Evolutionary conservation across 2,797 vertebrate species (phyloP).

Genomic region (Aselliscus stoliczkanus): DNA sequence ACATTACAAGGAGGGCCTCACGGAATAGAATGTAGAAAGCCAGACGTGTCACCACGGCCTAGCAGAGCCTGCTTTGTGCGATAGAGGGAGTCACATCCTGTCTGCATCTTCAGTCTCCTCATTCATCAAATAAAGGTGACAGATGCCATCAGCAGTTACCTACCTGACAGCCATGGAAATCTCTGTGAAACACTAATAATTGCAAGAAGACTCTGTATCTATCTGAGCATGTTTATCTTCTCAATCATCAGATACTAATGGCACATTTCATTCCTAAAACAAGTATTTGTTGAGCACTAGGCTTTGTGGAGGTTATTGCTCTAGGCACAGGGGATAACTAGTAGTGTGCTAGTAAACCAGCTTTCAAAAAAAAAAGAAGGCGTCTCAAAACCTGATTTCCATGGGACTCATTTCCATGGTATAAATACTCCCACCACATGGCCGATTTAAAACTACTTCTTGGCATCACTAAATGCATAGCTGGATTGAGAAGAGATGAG

Average conservation of each 20-base stretch:
- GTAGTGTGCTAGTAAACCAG: background rate
- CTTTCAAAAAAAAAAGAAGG: background rate
- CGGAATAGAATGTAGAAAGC: background rate
- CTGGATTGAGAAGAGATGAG: background rate
- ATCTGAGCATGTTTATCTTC: background rate
- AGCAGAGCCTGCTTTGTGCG: background rate
- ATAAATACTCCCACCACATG: background rate
- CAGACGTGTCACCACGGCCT: background rate
- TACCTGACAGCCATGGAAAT: background rate
- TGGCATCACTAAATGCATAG: background rate
- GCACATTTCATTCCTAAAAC: background rate
- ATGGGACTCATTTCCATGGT: background rate
- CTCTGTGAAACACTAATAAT: background rate
- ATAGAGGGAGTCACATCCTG: background rate
- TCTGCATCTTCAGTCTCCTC: background rate
- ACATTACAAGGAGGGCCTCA: background rate
- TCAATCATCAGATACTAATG: background rate
- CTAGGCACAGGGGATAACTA: background rate
- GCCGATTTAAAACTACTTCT: background rate
- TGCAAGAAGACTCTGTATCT: background rate
- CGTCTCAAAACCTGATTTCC: background rate
- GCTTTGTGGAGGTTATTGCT: background rate
- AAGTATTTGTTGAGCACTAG: background rate
- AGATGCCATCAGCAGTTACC: background rate
- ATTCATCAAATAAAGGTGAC: background rate